phyloP scores from a whole-genome alignment of 2,888 invertebrate genomes.

The Calameuta pallipes region DNA sequence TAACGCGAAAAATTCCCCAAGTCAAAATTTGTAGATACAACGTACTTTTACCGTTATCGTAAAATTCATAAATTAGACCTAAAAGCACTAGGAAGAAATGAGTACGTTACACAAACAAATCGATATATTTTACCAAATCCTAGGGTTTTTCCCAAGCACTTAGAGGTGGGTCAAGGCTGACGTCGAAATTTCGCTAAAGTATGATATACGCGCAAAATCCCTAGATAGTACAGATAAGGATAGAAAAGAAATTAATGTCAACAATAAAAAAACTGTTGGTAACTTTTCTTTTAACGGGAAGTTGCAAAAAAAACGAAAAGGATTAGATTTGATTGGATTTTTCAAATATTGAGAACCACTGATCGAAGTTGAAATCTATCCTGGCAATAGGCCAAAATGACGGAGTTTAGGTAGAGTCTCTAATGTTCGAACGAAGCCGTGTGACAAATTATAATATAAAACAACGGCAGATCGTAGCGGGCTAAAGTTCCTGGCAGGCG shows the following conservation, averaged over 20 bases:
- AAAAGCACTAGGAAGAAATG: background rate
- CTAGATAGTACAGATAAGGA: background rate
- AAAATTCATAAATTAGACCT: background rate
- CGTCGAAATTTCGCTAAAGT: background rate
- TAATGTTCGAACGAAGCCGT: slow-evolving; percentile 13
- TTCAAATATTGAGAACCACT: background rate
- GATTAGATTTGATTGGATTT: background rate
- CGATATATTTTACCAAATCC: background rate
- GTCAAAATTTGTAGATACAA: background rate
- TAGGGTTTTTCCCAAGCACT: background rate
- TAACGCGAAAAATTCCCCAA: background rate
- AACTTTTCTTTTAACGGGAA: slow-evolving; percentile 10
- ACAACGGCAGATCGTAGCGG: slow-evolving; percentile 31
- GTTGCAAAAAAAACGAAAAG: background rate
- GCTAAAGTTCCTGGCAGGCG: background rate
- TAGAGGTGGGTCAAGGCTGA: background rate
- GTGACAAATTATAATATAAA: slow-evolving; percentile 39
- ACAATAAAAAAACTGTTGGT: background rate
- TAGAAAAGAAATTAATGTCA: background rate
- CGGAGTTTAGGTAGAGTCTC: background rate
- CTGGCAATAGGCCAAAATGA: slow-evolving; percentile 24
- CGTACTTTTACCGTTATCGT: background rate
- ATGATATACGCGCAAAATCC: background rate
- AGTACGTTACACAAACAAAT: background rate
- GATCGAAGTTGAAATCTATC: slow-evolving; percentile 18